phyloP scores from a whole-genome alignment of 1,140 invertebrate genomes.

The Chironomus striatipennis region DNA sequence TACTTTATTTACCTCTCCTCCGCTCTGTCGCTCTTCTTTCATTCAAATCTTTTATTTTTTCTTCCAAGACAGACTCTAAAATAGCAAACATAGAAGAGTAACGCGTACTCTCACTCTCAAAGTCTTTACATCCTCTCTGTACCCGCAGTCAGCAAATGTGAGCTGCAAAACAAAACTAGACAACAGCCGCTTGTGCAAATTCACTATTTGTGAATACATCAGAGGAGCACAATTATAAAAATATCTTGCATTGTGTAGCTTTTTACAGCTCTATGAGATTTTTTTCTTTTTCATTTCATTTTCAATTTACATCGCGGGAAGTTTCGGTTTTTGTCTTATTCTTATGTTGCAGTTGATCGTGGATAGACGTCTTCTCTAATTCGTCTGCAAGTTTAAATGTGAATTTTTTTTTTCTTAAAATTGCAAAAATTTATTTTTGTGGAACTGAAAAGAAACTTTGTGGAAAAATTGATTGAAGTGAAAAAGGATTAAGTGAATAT shows the following conservation, averaged over 20 bases:
- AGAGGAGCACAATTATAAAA: conserved; percentile 6
- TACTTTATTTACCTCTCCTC: background rate
- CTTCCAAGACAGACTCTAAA: background rate
- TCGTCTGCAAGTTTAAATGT: background rate
- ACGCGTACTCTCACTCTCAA: background rate
- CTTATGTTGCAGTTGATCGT: conserved; percentile 18
- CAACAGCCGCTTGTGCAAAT: background rate
- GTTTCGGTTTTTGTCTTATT: conserved; percentile 22
- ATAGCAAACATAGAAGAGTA: background rate
- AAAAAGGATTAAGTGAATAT: background rate
- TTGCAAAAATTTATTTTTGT: background rate
- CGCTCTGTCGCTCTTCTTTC: background rate
- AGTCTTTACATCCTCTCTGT: background rate
- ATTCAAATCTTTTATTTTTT: background rate
- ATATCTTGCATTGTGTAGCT: conserved; percentile 15
- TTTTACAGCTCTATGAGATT: background rate
- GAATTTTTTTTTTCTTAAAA: background rate
- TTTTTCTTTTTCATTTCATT: conserved; percentile 20
- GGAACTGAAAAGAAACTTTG: background rate
- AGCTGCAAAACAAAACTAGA: background rate
- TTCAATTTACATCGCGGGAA: conserved; percentile 7
- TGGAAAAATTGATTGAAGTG: background rate
- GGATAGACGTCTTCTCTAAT: background rate
- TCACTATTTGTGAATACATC: conserved; percentile 13
- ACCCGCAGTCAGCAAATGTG: background rate